A percentile compares a stretch with the other conserved stretches of the same genome.
Conservation (phyloP, 2,797 vertebrate species). For the Cichlasoma orientale region DNA sequence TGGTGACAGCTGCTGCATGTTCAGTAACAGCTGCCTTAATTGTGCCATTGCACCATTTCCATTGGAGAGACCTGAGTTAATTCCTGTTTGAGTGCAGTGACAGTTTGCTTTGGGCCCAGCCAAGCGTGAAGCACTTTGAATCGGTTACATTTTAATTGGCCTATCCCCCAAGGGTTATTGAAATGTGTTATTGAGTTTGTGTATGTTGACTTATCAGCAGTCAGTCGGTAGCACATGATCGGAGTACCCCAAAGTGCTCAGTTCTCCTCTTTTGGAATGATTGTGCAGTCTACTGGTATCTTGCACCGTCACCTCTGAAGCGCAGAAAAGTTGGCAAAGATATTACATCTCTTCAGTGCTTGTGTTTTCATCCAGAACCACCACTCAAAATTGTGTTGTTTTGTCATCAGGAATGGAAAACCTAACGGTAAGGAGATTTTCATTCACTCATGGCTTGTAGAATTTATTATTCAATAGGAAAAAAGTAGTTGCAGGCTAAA, state of each 20-base stretch:
- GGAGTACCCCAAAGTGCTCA: conserved; percentile 39
- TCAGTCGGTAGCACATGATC: conserved; percentile 61
- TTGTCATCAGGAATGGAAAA: conserved; percentile 72
- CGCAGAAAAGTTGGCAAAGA: conserved; percentile 21
- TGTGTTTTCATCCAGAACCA: background rate
- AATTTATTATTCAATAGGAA: background rate
- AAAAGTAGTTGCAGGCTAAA: background rate
- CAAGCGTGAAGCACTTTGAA: conserved; percentile 64
- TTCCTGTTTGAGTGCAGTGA: conserved; percentile 56
- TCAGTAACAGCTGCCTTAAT: conserved; percentile 63
- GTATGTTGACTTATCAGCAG: conserved; percentile 48
- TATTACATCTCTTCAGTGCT: conserved; percentile 24
- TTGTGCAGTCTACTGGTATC: conserved; percentile 3
- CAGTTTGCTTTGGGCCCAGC: conserved; percentile 57
- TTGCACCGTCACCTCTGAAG: conserved; percentile 15
- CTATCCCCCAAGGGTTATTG: conserved; percentile 43
- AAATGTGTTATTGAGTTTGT: conserved; percentile 66
- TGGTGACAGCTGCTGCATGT: conserved; percentile 59
- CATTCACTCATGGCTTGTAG: background rate
- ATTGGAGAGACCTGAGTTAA: conserved; percentile 49
- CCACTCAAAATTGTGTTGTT: background rate
- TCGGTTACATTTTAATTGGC: conserved; percentile 78
- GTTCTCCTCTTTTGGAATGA: conserved; percentile 18
- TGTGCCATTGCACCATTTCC: conserved; percentile 59
- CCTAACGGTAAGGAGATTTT: conserved; percentile 74